phyloP scores from a whole-genome alignment of 1,140 invertebrate species.

The Delia radicum region DNA sequence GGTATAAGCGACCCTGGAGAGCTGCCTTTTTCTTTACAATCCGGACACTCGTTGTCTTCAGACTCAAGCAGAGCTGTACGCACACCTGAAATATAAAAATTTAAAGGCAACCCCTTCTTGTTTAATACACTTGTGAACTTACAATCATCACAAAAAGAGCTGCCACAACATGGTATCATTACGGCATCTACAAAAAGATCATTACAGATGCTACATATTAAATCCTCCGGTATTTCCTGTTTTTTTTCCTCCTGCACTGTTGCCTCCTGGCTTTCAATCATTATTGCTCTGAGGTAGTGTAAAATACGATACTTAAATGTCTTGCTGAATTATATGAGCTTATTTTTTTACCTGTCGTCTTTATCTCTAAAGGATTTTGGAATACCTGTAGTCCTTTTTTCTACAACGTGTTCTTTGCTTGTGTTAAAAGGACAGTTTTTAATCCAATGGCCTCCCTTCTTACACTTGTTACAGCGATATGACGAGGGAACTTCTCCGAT shows the following conservation, averaged over 20 bases:
- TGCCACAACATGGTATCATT: conserved; percentile 95
- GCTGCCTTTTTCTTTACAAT: conserved; percentile 88
- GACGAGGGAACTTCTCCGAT: conserved; percentile 83
- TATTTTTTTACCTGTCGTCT: conserved; percentile 35
- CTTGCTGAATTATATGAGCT: not conserved
- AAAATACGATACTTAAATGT: not conserved
- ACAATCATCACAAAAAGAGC: conserved; percentile 98
- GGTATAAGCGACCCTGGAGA: conserved; percentile 91
- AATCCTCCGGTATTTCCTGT: conserved; percentile 84
- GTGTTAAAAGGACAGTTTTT: conserved; percentile 82
- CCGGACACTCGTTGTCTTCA: conserved; percentile 92
- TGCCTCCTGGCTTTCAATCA: conserved; percentile 23
- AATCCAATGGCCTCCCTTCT: conserved; percentile 92
- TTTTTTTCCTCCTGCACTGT: conserved; percentile 57
- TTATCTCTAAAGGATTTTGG: conserved; percentile 92
- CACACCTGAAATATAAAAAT: conserved; percentile 67
- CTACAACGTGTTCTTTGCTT: conserved; percentile 64
- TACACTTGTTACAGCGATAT: conserved; percentile 92
- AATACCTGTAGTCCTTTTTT: conserved; percentile 95
- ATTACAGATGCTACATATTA: conserved; percentile 88
- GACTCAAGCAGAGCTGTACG: conserved; percentile 84
- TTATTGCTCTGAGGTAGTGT: not conserved
- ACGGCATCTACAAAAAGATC: conserved; percentile 94
- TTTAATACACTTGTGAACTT: conserved; percentile 38
- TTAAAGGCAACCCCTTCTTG: conserved; percentile 31